These are phyloP conservation scores for Ostrea denselamellosa DNA, from an alignment of 1,140 invertebrate genomes.

Conservation along the genomic window DNA sequence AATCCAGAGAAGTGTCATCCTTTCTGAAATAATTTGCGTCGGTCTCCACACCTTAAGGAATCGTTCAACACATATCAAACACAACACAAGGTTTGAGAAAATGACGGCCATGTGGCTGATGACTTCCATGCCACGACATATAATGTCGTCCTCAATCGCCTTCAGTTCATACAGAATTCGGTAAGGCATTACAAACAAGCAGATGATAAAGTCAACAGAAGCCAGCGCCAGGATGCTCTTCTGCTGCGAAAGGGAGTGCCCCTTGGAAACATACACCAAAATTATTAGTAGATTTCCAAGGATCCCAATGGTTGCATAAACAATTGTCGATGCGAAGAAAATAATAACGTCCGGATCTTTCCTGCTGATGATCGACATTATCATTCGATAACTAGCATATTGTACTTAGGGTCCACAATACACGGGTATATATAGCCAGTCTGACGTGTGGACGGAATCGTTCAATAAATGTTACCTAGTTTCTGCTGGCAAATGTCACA, in stretches of 20 bases:
- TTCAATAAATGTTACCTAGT: too few relatives aligned
- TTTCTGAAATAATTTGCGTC: not conserved
- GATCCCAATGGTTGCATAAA: not conserved
- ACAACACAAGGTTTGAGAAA: slow-evolving; percentile 4
- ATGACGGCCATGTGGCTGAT: not conserved
- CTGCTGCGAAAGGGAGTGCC: not conserved
- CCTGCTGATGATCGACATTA: not conserved
- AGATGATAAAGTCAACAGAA: not conserved
- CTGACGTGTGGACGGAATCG: too few relatives aligned
- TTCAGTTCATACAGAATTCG: slow-evolving; percentile 3
- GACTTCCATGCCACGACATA: not conserved
- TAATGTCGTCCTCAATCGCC: not conserved
- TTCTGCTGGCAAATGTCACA: too few relatives aligned
- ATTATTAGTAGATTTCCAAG: not conserved
- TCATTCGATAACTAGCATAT: not conserved
- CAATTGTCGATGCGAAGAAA: not conserved
- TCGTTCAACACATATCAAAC: slow-evolving; percentile 1
- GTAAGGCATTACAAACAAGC: not conserved
- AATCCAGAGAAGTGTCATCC: not conserved
- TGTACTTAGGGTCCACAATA: too few relatives aligned
- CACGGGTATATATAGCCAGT: too few relatives aligned
- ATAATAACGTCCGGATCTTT: not conserved
- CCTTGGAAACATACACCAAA: not conserved
- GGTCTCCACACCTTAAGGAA: not conserved
- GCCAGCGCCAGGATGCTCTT: not conserved